Conservation (phyloP, 2,797 vertebrate species). For the Distichodus sexfasciatus region DNA sequence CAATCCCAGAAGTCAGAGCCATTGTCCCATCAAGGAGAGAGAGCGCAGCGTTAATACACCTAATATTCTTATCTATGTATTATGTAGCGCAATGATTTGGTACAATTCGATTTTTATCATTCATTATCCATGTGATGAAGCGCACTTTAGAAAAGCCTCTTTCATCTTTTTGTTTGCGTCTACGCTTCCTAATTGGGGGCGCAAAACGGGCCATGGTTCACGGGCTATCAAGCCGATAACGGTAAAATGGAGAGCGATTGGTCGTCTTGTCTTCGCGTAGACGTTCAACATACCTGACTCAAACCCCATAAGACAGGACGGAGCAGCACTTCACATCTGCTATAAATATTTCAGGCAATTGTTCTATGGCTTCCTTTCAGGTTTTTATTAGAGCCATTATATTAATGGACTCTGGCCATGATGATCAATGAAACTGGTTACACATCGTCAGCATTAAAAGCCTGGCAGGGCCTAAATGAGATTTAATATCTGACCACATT, state of each 20-base stretch:
- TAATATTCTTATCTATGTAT: not conserved
- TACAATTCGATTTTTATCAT: constrained; percentile 1
- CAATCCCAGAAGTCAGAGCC: not conserved
- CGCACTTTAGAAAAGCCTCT: not conserved
- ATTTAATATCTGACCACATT: too few species aligned
- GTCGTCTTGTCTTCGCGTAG: constrained; percentile 28
- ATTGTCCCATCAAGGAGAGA: not conserved
- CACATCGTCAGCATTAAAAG: too few species aligned
- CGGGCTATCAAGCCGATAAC: constrained; percentile 9
- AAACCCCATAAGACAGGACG: constrained; percentile 35
- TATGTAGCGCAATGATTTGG: constrained; percentile 5
- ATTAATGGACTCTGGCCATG: constrained; percentile 47
- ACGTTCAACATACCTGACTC: constrained; percentile 41
- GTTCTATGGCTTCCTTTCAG: constrained; percentile 40
- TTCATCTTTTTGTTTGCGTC: constrained; percentile 26
- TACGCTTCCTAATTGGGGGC: not conserved
- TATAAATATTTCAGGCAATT: constrained; percentile 48
- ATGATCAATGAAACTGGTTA: constrained; percentile 22
- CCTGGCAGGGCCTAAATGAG: not conserved
- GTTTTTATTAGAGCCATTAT: constrained; percentile 47
- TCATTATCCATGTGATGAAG: not conserved
- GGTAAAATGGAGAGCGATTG: not conserved
- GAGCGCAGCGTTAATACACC: too few species aligned
- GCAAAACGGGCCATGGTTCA: not conserved
- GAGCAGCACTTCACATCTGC: constrained; percentile 44